A percentile compares a stretch with the other conserved stretches of the same genome.
phyloP scores from a whole-genome alignment of 2,797 vertebrate genomes.

The Tapirus indicus region DNA sequence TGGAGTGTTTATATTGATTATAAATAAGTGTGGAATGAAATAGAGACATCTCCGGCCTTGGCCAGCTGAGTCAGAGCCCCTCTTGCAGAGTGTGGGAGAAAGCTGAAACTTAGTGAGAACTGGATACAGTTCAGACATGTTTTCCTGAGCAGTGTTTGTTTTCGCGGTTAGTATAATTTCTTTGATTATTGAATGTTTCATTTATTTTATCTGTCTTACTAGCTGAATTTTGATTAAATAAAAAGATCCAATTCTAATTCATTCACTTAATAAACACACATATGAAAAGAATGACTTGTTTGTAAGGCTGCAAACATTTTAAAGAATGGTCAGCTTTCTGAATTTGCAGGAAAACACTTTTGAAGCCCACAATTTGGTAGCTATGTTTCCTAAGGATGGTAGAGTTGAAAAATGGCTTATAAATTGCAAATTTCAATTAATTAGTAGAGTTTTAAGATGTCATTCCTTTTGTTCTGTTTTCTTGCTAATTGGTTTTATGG shows the following conservation, averaged over 20 bases:
- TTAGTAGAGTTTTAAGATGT: neutral
- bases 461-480: conserved; percentile 68
- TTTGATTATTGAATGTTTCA: neutral
- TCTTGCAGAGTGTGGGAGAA: neutral
- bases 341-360: neutral
- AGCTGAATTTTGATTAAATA: neutral
- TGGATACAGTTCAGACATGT: neutral
- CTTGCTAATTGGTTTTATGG: conserved; percentile 46
- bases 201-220: conserved; percentile 45
- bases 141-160: conserved; percentile 31
- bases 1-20: conserved; percentile 67
- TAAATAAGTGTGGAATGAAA: neutral
- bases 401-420: conserved; percentile 45
- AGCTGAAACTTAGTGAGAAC: neutral
- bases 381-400: neutral
- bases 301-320: neutral
- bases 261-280: conserved; percentile 10
- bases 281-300: conserved; percentile 32
- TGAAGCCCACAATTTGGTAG: neutral
- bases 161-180: neutral
- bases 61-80: neutral
- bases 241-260: neutral
- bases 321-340: conserved; percentile 20
- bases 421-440: conserved; percentile 45
- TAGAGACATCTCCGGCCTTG: neutral